Conservation (phyloP, 2,888 invertebrate genomes). For the Machimus rusticus region DNA sequence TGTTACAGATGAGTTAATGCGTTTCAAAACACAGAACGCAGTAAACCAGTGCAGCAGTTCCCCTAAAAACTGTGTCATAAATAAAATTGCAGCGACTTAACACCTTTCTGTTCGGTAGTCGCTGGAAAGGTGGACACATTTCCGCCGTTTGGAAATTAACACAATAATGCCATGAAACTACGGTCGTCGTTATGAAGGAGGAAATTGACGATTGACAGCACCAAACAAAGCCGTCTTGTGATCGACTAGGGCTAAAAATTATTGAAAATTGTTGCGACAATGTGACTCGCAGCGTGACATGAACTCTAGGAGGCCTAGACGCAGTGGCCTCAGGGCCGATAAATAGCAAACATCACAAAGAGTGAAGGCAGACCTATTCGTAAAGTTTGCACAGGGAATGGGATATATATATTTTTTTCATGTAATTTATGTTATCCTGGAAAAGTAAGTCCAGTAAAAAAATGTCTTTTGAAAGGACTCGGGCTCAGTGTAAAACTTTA, state of each 20-base stretch:
- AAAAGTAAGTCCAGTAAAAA: not conserved
- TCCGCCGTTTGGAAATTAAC: constrained; percentile 26
- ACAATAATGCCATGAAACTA: constrained; percentile 3
- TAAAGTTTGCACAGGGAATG: constrained; percentile 14
- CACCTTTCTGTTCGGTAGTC: constrained; percentile 30
- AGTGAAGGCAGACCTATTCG: not conserved
- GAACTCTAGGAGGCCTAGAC: constrained; percentile 36
- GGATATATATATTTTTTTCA: not conserved
- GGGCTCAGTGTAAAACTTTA: not conserved
- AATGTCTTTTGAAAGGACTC: not conserved
- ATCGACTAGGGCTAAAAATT: constrained; percentile 46
- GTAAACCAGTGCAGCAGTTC: constrained; percentile 33
- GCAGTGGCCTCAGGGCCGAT: constrained; percentile 4
- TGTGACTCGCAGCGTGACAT: constrained; percentile 48
- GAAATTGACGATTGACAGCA: constrained; percentile 22
- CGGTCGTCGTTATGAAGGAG: constrained; percentile 8
- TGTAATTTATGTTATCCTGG: not conserved
- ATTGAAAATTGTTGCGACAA: constrained; percentile 47
- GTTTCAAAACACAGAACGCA: constrained; percentile 12
- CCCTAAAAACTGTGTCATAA: constrained; percentile 45
- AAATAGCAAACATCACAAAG: constrained; percentile 24
- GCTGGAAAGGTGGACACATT: constrained; percentile 22
- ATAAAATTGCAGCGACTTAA: constrained; percentile 47
- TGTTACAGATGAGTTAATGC: constrained; percentile 40
- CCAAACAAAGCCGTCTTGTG: constrained; percentile 33